Conservation (phyloP, 1,140 invertebrate species). For the Drosophila auraria region DNA sequence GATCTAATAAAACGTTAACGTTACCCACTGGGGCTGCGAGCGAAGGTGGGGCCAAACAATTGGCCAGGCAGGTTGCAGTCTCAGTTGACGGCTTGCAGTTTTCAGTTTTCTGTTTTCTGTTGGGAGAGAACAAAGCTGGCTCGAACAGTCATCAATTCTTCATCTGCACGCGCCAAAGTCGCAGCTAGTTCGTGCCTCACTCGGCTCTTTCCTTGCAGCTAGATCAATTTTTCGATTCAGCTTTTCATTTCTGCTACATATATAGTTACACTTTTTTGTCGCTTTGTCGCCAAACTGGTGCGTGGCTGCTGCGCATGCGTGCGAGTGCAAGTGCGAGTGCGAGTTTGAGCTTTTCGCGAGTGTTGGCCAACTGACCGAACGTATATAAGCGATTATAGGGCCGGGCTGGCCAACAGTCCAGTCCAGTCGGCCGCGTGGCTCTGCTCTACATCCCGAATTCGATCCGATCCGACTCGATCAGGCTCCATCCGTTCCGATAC, state of each 20-base stretch:
- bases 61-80: conserved; percentile 63
- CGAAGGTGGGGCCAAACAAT: conserved; percentile 72
- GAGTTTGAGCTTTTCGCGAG: conserved; percentile 43
- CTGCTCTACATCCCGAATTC: conserved; percentile 78
- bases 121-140: conserved; percentile 57
- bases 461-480: conserved; percentile 6
- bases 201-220: conserved; percentile 52
- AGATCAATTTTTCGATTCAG: conserved; percentile 46
- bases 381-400: conserved; percentile 85
- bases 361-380: conserved; percentile 78
- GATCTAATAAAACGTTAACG: conserved; percentile 72
- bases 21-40: conserved; percentile 53
- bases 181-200: conserved; percentile 36
- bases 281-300: conserved; percentile 83
- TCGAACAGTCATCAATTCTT: conserved; percentile 73
- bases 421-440: conserved; percentile 64
- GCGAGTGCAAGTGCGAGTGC: conserved; percentile 30
- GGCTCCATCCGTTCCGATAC: conserved; percentile 15
- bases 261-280: conserved; percentile 46
- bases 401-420: conserved; percentile 84
- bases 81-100: conserved; percentile 21
- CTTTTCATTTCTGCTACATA: conserved; percentile 48
- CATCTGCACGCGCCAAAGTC: conserved; percentile 67
- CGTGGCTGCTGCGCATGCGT: conserved; percentile 80
- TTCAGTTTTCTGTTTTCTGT: conserved; percentile 26